phyloP scores from a whole-genome alignment of 1,140 invertebrate genomes.

The Palaemon carinicauda region DNA sequence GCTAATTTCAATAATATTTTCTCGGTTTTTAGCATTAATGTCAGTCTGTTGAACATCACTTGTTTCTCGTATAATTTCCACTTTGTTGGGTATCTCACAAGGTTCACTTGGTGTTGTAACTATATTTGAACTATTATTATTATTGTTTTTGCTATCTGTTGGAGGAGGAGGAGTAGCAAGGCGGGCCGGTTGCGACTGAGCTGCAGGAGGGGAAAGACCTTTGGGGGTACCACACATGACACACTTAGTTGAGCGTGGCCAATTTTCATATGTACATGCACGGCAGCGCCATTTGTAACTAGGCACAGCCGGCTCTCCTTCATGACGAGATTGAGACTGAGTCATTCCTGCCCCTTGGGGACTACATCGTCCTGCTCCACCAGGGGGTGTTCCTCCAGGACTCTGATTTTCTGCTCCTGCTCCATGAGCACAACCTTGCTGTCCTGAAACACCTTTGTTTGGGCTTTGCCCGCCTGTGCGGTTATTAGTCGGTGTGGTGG shows the following conservation, averaged over 20 bases:
- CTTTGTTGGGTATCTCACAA: slow-evolving; percentile 35
- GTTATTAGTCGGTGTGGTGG: slow-evolving; percentile 16
- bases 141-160: slow-evolving; percentile 24
- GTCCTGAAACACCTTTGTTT: slow-evolving; percentile 12
- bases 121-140: slow-evolving; percentile 18
- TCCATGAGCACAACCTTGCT: slow-evolving; percentile 43
- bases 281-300: slow-evolving; percentile 68
- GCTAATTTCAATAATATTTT: slow-evolving; percentile 59
- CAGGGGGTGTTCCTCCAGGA: slow-evolving; percentile 52
- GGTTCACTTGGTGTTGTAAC: slow-evolving; percentile 25
- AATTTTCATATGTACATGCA: slow-evolving; percentile 70
- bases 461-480: slow-evolving; percentile 6
- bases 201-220: slow-evolving; percentile 18
- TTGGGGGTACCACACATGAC: slow-evolving; percentile 64
- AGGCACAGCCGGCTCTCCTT: slow-evolving; percentile 24
- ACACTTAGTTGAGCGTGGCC: slow-evolving; percentile 65
- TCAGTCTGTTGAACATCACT: slow-evolving; percentile 31
- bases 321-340: slow-evolving; percentile 36
- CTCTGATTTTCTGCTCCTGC: slow-evolving; percentile 49
- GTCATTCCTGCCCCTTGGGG: slow-evolving; percentile 42
- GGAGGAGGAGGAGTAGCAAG: slow-evolving; percentile 54
- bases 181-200: slow-evolving; percentile 37
- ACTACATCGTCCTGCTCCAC: slow-evolving; percentile 40
- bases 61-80: slow-evolving; percentile 39
- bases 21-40: slow-evolving; percentile 53